Evolutionary conservation across 2,797 vertebrate genomes (phyloP), one percentile per base, ranked within the genome.

Genomic region (Peromyscus eremicus): DNA sequence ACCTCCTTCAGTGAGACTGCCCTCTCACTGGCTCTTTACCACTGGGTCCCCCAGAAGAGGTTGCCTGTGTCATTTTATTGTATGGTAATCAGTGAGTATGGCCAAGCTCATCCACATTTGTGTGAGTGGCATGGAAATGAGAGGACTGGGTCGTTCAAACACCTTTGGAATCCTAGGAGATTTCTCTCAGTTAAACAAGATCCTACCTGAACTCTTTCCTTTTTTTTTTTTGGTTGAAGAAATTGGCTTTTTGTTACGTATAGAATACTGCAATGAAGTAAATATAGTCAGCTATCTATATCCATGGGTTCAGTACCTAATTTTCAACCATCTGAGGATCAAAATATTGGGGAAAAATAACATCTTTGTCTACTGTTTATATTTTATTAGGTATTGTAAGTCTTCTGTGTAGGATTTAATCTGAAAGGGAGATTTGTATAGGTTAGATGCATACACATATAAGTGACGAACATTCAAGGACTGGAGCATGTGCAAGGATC

Each of bases 191-290:
- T 17, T 70, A 80, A 92, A 60, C 70, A 87, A 84, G 68, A 81
- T 94, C 68, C 62, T 68, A 14, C 71, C 29, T 32, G 84, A 32
- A 40, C 19, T 71, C 82, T 92, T 96, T 94, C 11, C 10, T 49
- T 49, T 12, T 49, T 49, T 49, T 49, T 49, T 49, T 49, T 49
- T 49, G 11, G 49, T 49, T 49, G 49, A 49, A 49, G 70, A 91
- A 37, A 95, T 60, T 89, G 49, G 97, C 94, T 95, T 95, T 80
- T 95, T 93, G 1, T 46, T 70, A 96, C 96, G 73, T 94, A n/a
- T 57, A 86, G 97, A 95, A 90, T 93, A 62, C 23, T 43, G 37
- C 91, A 57, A 27, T 25, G 62, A 27, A 62, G 23, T 32, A 64
- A 32, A 94, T 66, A 49, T 1, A 66, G 17, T 27, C 10, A 64